Evolutionary conservation across 1,140 invertebrate genomes (phyloP), one percentile per base, ranked within the genome.

Genomic region (Coenobita brevimanus): DNA sequence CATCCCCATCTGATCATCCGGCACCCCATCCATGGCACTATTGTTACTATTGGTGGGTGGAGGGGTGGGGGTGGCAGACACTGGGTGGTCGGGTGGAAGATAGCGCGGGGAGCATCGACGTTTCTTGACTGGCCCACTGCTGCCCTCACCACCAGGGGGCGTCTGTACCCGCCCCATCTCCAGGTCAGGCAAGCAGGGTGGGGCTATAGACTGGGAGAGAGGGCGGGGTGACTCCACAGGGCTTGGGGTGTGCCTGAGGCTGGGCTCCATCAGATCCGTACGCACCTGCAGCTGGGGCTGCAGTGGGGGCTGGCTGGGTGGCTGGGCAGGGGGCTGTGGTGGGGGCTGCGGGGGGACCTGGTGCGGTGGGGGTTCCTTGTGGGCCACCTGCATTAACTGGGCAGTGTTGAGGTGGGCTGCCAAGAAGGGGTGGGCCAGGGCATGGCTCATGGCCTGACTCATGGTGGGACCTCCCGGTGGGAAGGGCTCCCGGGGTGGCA

Each of bases 361-460:
- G 80, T 38, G 78, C 50, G 24, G 80, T 33, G 24, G 67, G 27
- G 15, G 80, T 6, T 50, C 46, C 46, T 50, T 50, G 17, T 50
- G 69, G 4, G 85, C 57, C 62, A 83, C 60, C 67, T 86, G 88
- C 50, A 88, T 80, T 30, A 88, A 46, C 79, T 88, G 79, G 36
- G 24, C 75, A 69, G 88, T 60, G 73, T 89, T 89, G 27, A 90
- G 62, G 46, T 90, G 88, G 24, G 82, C 88, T 41, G 90, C 90
- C 64, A 90, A 78, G 69, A 90, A 90, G 24, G 90, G 90, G 36
- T 90, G 90, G 38, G 90, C 86, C 27, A 90, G 88, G 69, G 88
- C 90, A 73, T 90, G 90, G 41, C 90, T 90, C 90, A 90, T 90
- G 33, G 90, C 90, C 80, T 89, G 88, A 80, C 90, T 90, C 82